These are phyloP conservation scores for Dryoscopus gambensis DNA, from an alignment of 2,113 vertebrate species.

Conservation along the genomic window DNA sequence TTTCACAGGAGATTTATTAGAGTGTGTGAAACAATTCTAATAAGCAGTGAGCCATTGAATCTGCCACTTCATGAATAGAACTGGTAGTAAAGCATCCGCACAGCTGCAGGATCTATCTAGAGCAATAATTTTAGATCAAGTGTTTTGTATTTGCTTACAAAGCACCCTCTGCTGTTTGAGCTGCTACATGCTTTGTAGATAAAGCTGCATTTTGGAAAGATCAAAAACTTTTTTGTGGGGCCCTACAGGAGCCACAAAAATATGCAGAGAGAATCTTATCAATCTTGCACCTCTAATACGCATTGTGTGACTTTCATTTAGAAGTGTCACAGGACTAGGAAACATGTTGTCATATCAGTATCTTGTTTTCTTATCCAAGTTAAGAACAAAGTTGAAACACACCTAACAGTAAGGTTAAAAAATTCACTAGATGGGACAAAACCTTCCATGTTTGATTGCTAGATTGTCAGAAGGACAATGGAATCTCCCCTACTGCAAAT, in stretches of 20 bases:
- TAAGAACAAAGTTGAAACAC: background rate
- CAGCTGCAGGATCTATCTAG: constrained; percentile 15
- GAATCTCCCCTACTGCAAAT: background rate
- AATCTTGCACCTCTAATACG: background rate
- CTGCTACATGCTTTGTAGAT: constrained; percentile 13
- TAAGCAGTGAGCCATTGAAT: constrained; percentile 18
- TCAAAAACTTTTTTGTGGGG: background rate
- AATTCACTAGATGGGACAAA: background rate
- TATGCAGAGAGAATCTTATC: background rate
- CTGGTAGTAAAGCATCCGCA: constrained; percentile 9
- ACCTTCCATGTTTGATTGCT: background rate
- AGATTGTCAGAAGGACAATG: background rate
- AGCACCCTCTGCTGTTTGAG: constrained; percentile 58
- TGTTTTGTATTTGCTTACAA: constrained; percentile 59
- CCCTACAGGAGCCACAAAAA: background rate
- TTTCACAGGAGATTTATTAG: constrained; percentile 39
- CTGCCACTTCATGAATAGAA: constrained; percentile 13
- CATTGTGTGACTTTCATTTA: background rate
- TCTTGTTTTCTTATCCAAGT: background rate
- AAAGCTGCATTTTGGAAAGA: background rate
- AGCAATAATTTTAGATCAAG: constrained; percentile 44
- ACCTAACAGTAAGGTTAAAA: background rate
- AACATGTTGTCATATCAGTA: background rate
- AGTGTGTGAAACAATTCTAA: constrained; percentile 43
- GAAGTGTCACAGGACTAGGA: background rate